Base-by-base conservation (phyloP, 2,888 invertebrate species). In the Cecidostiba fungosa region DNA sequence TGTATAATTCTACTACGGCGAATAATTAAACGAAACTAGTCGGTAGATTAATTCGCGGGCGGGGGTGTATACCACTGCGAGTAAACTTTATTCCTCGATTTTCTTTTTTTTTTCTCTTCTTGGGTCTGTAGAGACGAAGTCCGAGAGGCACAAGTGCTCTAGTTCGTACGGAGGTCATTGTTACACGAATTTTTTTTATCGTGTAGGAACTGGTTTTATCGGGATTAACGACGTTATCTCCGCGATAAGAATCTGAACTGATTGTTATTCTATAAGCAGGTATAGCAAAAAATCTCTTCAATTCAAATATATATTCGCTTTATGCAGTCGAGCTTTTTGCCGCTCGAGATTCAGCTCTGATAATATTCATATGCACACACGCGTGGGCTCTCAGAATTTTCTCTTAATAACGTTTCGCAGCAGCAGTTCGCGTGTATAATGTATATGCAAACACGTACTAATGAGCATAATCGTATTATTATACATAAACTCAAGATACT, bases 11-110 rank as follows among this genome's bases (percentile, higher is more conserved):
- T 3, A 23, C 0, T 2, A 14, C 36, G 59, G 26, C 78, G 74
- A 74, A 79, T 79, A 84, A 84, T 84, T 84, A 84, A 84, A 39
- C 50, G 79, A 79, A 79, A 74, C 79, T 6, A 78, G 73, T 84
- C 73, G 62, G 59, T 23, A 78, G 78, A 78, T 84, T 78, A 73
- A 84, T 84, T 84, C 47, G 12, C 84, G 50, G 66, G 4, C 1
- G 32, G 32, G 84, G 78, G 77, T 83, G 77, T 84, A 62, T 62
- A 66, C 43, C 78, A 66, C 47, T 73, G 62, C 50, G 79, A 74
- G 47, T 74, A 8, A 85, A 85, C 81, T 85, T 85, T 81, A 54
- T 50, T 26, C n/a, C 39, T 23, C 5, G 19, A 43, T 47, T 62
- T 62, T 12, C 26, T 0, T 26, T 62, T 26, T 19, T n/a, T 26